These are phyloP conservation scores for Cebidichthys violaceus DNA, from an alignment of 2,113 vertebrate genomes.

Conservation along the genomic window DNA sequence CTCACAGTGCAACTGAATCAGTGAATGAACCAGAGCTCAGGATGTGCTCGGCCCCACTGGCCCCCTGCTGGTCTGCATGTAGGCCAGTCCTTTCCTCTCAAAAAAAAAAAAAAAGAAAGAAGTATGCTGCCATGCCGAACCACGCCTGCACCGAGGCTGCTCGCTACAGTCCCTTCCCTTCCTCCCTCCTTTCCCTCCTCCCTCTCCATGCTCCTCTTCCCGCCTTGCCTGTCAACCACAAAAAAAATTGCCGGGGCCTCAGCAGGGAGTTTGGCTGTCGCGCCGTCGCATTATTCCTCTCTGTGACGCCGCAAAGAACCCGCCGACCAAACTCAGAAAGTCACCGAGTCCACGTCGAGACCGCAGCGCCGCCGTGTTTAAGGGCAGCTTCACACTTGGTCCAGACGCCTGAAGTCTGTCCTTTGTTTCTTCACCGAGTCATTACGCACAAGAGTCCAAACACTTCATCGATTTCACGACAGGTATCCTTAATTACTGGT, in stretches of 20 bases:
- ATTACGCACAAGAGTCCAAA: no score
- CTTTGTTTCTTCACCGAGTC: neutral
- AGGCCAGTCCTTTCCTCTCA: constrained; percentile 26
- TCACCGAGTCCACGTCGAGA: neutral
- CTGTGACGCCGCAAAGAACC: constrained; percentile 14
- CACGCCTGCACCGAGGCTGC: constrained; percentile 71
- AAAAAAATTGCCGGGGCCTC: constrained; percentile 27
- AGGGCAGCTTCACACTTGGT: constrained; percentile 11
- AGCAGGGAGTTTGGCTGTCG: constrained; percentile 42
- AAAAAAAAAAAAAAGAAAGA: no score
- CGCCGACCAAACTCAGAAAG: no score
- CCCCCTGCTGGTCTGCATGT: constrained; percentile 64
- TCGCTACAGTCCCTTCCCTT: constrained; percentile 26
- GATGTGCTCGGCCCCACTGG: constrained; percentile 24
- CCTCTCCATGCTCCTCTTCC: constrained; percentile 30
- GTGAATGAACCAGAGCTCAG: constrained; percentile 28
- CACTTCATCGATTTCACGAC: neutral
- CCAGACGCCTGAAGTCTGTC: neutral
- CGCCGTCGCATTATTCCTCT: neutral
- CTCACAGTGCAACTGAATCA: constrained; percentile 25
- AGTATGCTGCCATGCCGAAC: constrained; percentile 56
- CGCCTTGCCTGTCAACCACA: constrained; percentile 68
- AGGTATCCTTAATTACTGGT: neutral
- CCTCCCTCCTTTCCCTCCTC: neutral
- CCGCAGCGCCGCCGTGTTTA: neutral